phyloP scores from a whole-genome alignment of 37 sponge, comb jelly and placozoan species.

The Cladorhizidae sp. region DNA sequence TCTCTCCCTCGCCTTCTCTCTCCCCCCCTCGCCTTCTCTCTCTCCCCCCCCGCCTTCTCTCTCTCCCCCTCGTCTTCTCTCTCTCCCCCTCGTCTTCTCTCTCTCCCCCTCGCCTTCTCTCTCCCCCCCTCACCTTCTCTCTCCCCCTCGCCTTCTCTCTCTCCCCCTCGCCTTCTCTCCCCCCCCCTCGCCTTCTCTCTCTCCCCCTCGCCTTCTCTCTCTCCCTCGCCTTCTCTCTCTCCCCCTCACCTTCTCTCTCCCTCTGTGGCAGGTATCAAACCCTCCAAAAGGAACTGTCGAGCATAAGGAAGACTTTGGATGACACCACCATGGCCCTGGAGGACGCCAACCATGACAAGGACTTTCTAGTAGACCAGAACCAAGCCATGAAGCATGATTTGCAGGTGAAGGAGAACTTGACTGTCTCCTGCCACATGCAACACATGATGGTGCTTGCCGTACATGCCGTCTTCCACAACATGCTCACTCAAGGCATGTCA shows the following conservation, averaged over 20 bases:
- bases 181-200: background rate
- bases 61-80: too few relatives aligned
- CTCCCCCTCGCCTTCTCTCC: background rate
- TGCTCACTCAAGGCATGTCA: background rate
- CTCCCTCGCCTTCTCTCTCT: background rate
- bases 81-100: too few relatives aligned
- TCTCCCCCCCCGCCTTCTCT: too few relatives aligned
- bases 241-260: background rate
- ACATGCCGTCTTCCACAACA: background rate
- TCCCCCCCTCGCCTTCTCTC: too few relatives aligned
- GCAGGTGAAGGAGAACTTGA: constrained; percentile 3
- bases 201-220: background rate
- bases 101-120: too few relatives aligned
- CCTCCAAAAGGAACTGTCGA: background rate
- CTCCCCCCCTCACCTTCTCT: too few relatives aligned
- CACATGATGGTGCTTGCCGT: constrained; percentile 1
- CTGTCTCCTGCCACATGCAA: background rate
- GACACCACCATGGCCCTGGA: background rate
- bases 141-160: too few relatives aligned
- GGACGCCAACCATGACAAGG: constrained; percentile 28
- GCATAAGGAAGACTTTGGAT: background rate
- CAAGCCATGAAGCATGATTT: constrained; percentile 24
- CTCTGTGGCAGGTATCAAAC: background rate
- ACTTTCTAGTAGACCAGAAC: constrained; percentile 17
- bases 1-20: too few relatives aligned